phyloP scores from a whole-genome alignment of 2,888 invertebrate species.

The Cantharis nigra region DNA sequence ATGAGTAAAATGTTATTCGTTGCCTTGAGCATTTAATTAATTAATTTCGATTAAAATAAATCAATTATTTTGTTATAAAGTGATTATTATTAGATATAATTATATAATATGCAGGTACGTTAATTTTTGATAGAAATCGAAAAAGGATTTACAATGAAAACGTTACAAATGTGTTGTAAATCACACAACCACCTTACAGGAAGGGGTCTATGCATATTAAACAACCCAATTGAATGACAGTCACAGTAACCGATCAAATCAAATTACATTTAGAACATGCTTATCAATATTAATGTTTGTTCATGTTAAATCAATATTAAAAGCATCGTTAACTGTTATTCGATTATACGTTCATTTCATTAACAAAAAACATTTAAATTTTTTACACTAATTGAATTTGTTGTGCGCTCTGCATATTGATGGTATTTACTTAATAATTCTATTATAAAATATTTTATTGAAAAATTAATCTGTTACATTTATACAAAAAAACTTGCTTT shows the following conservation, averaged over 20 bases:
- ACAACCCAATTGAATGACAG: constrained; percentile 20
- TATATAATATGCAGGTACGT: not conserved
- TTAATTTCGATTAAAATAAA: not conserved
- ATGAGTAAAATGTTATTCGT: not conserved
- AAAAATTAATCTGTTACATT: not conserved
- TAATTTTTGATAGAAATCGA: not conserved
- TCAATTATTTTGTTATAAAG: not conserved
- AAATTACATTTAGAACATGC: constrained; percentile 32
- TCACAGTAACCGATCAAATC: constrained; percentile 25
- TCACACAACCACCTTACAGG: constrained; percentile 12
- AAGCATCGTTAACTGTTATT: constrained; percentile 7
- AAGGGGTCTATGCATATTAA: constrained; percentile 5
- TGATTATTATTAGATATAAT: not conserved
- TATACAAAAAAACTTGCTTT: constrained; percentile 16
- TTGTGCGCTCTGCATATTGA: not conserved
- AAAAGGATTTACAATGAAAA: not conserved
- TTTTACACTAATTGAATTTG: not conserved
- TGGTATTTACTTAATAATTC: not conserved
- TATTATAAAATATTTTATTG: not conserved
- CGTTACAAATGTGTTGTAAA: constrained; percentile 13
- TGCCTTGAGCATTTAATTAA: not conserved
- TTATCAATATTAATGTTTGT: constrained; percentile 30
- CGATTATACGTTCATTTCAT: not conserved
- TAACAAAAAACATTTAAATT: not conserved
- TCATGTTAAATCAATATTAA: constrained; percentile 23